Base-by-base conservation (phyloP, 2,888 invertebrate species). In the Branchellion lobata region DNA sequence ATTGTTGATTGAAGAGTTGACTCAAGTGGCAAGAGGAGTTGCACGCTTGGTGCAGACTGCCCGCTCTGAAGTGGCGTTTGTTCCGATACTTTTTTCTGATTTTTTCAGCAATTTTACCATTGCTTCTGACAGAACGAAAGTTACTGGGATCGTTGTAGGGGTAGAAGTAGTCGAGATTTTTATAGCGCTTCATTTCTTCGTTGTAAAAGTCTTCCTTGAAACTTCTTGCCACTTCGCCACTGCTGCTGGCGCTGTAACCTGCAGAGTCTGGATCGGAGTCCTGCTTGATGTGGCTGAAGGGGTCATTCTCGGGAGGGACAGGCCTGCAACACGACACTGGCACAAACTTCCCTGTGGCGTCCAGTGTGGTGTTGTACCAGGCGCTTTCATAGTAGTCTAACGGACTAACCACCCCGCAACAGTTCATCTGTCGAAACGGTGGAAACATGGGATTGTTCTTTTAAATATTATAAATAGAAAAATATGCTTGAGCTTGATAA, bases 261-360 rank as follows among this genome's bases (percentile, higher is more conserved):
- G 5, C 5, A 21, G 3, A 8, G 65, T n/a, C 65, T 5, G 65
- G 5, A 18, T 69, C 29, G 27, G 14, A 11, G n/a, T 29, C 27
- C 14, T 57, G 33, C 0, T 61, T 36, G 61, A 27, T 31, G 34
- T 77, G 33, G 36, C 33, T 21, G 34, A 11, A 73, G 31, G 34
- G 65, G n/a, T 61, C 57, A 27, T 69, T n/a, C 21, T 69, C 69
- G 24, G 75, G 75, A n/a, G 47, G 65, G 33, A 72, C 24, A 31
- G 76, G 80, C 5, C 40, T 68, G 65, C 81, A 81, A 76, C 81
- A 81, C 24, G 81, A 78, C 11, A 65, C 53, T 21, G 81, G 81
- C 31, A 81, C 81, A 61, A 73, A 80, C 36, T 69, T 27, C 0
- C 79, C 79, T 24, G 72, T 40, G 27, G 57, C 51, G 34, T 61